A percentile compares a stretch with the other conserved stretches of the same genome.
Conservation (phyloP, 2,888 invertebrate genomes). For the Phaedon cochleariae region DNA sequence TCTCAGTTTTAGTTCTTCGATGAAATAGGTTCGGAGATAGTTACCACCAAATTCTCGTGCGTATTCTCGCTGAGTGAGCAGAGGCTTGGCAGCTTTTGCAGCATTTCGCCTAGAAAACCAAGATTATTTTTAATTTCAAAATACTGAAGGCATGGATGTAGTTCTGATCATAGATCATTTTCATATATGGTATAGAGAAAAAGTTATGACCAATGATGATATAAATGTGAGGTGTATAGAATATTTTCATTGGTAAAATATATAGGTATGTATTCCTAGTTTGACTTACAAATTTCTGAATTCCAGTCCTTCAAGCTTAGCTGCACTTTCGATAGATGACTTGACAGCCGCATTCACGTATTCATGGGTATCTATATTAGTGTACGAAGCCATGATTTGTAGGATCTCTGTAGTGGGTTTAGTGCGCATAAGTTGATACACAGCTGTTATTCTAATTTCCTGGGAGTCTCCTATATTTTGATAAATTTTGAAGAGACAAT, state of each 20-base stretch:
- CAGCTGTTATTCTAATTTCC: conserved; percentile 73
- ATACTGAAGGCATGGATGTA: too few relatives aligned
- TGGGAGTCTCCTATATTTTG: conserved; percentile 71
- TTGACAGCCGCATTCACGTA: conserved; percentile 75
- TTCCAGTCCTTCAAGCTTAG: conserved; percentile 59
- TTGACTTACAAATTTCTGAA: not conserved
- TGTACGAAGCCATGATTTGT: conserved; percentile 75
- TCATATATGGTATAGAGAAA: too few relatives aligned
- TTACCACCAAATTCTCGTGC: conserved; percentile 68
- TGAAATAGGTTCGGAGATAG: conserved; percentile 59
- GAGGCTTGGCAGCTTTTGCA: conserved; percentile 59
- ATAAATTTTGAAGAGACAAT: conserved; percentile 72
- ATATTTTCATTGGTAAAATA: too few relatives aligned
- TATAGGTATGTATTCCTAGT: not conserved
- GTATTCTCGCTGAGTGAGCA: conserved; percentile 57
- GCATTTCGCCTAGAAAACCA: conserved; percentile 58
- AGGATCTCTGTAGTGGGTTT: conserved; percentile 71
- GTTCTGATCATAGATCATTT: too few relatives aligned
- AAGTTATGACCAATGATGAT: too few relatives aligned
- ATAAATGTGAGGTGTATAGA: too few relatives aligned
- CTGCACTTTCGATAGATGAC: conserved; percentile 68
- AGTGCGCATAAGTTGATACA: conserved; percentile 68
- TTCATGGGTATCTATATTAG: conserved; percentile 69
- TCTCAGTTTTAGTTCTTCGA: conserved; percentile 61
- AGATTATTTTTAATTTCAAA: too few relatives aligned